These are phyloP conservation scores for Cynoglossus semilaevis DNA, from an alignment of 2,113 vertebrate species.

Conservation along the genomic window DNA sequence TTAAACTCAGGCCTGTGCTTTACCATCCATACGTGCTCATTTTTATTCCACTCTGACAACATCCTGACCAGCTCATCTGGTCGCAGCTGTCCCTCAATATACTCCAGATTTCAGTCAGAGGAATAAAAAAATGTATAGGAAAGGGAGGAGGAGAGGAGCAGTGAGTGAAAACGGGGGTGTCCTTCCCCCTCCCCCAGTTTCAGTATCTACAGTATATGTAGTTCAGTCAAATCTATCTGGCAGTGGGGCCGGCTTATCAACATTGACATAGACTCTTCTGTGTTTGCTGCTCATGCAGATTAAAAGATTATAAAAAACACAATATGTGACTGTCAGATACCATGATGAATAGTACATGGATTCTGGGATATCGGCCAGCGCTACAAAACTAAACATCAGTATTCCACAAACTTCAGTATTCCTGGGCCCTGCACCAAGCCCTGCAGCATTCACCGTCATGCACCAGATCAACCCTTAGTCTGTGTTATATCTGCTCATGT, in stretches of 20 bases:
- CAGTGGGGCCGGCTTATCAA: too few relatives aligned
- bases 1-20: conserved; percentile 31
- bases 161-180: conserved; percentile 14
- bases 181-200: too few relatives aligned
- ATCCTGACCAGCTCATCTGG: conserved; percentile 36
- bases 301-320: not conserved
- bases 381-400: conserved; percentile 32
- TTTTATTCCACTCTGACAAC: conserved; percentile 31
- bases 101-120: conserved; percentile 23
- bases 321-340: not conserved
- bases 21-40: conserved; percentile 36
- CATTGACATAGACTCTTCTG: not conserved
- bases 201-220: too few relatives aligned
- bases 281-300: not conserved
- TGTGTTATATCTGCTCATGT: too few relatives aligned
- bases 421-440: conserved; percentile 47
- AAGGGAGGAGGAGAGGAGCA: conserved; percentile 2
- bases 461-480: conserved; percentile 23
- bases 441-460: conserved; percentile 29
- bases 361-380: conserved; percentile 44
- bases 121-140: not conserved
- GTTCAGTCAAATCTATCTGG: too few relatives aligned
- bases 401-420: conserved; percentile 34
- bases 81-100: conserved; percentile 40
- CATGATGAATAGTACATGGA: conserved; percentile 8